phyloP scores from a whole-genome alignment of 2,113 vertebrate species.

The Ahaetulla prasina region DNA sequence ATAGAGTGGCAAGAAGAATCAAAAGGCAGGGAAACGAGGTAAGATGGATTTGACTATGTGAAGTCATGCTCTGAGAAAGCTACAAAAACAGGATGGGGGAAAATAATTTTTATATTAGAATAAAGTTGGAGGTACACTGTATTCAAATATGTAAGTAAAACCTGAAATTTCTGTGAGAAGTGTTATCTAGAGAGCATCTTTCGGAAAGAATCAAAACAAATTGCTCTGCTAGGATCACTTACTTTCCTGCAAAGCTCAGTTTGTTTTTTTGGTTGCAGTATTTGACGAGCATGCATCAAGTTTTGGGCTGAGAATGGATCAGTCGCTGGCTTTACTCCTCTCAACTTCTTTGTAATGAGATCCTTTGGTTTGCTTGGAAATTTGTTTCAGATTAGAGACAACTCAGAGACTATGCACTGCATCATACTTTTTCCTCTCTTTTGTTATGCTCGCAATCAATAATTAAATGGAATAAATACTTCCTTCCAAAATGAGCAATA shows the following conservation, averaged over 20 bases:
- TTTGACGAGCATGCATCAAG: not conserved
- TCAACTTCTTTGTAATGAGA: not conserved
- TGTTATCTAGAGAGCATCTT: constrained; percentile 7
- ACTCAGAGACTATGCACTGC: constrained; percentile 4
- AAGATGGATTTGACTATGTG: constrained; percentile 4
- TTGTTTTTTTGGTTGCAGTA: not conserved
- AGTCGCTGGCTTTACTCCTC: not conserved
- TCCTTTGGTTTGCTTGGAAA: constrained; percentile 12
- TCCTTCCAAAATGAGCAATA: constrained; percentile 18
- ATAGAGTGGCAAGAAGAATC: constrained; percentile 33
- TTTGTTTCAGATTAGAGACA: constrained; percentile 9
- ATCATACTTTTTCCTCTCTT: not conserved
- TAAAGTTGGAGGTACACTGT: constrained; percentile 53
- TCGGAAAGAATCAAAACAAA: constrained; percentile 22
- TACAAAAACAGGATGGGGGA: constrained; percentile 23
- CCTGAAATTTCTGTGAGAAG: not conserved
- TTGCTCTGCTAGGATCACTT: not conserved
- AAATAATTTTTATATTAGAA: constrained; percentile 55
- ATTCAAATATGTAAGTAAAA: constrained; percentile 47
- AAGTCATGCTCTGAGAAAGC: constrained; percentile 61
- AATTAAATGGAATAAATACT: not conserved
- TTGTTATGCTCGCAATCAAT: not conserved
- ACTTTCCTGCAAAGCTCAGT: constrained; percentile 19
- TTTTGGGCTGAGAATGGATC: not conserved
- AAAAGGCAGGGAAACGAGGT: constrained; percentile 31